Evolutionary conservation across 2,888 invertebrate genomes (phyloP).

Genomic region (Isoperla grammatica): DNA sequence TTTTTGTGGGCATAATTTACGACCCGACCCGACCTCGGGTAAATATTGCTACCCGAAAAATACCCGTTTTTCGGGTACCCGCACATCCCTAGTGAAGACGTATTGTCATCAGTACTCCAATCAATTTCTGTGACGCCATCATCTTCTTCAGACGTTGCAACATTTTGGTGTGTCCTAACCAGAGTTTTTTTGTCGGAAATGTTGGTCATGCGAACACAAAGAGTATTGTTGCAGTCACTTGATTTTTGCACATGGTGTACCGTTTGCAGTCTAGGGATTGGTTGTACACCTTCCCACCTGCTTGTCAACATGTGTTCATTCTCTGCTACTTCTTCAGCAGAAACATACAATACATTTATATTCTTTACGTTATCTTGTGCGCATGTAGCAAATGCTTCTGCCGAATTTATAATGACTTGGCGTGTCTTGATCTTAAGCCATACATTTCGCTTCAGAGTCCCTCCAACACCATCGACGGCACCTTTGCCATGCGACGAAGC

Average conservation of each 20-base stretch:
- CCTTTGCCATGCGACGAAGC: conserved; percentile 15
- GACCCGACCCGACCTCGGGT: too few relatives aligned
- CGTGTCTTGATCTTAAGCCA: conserved; percentile 14
- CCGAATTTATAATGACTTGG: conserved; percentile 7
- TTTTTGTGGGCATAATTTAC: too few relatives aligned
- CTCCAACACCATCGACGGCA: conserved; percentile 11
- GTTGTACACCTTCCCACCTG: conserved; percentile 3
- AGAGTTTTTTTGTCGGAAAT: not conserved
- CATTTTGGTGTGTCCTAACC: not conserved
- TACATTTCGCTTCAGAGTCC: conserved; percentile 1
- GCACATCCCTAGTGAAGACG: too few relatives aligned
- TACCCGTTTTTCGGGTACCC: too few relatives aligned
- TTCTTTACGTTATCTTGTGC: not conserved
- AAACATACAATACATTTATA: not conserved
- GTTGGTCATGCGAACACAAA: not conserved
- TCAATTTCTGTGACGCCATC: too few relatives aligned
- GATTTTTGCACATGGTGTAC: not conserved
- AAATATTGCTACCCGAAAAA: too few relatives aligned
- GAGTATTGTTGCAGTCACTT: not conserved
- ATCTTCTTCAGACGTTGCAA: not conserved
- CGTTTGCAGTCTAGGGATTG: not conserved
- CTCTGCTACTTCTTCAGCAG: not conserved
- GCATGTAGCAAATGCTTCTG: not conserved
- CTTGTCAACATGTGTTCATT: not conserved
- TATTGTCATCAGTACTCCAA: too few relatives aligned